Evolutionary conservation across 2,797 vertebrate species (phyloP), one percentile per base, ranked within the genome.

Genomic region (Gobionotothen gibberifrons): DNA sequence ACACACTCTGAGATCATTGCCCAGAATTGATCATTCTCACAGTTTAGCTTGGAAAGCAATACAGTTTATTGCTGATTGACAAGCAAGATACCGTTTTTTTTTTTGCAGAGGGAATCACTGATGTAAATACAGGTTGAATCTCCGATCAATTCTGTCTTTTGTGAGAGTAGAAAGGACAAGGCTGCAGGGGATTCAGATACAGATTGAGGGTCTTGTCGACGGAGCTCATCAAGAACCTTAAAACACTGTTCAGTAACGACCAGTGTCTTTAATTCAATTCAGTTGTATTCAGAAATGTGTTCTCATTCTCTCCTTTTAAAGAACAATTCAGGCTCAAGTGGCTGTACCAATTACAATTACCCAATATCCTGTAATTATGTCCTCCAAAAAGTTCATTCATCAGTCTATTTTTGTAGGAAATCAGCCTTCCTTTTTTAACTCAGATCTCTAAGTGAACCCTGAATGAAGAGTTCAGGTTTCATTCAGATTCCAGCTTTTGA

Each of bases 41-140:
- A 76, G 63, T 87, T 85, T 61, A 82, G 78, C 81, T 85, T 57
- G 68, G 61, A 82, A 69, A 74, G 79, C 78, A 87, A 66, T 75
- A 72, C 68, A 63, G 62, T 62, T 66, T 67, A 55, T 65, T 48
- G 58, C n/a, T 71, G 72, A 85, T 59, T 83, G 76, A 85, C 32
- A 75, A 26, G 74, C 17, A 2, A 47, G 26, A 81, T 60, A 39
- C 21, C 12, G 1, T 47, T 71, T 74, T 83, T 47, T 71, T 74
- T 83, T 60, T 74, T 60, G 47, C 42, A 67, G 46, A 59, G 52
- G 56, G 59, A 68, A 79, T 66, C 15, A 62, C 69, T 29, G 64
- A 79, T 66, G 76, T 46, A 76, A 75, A 71, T 67, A 63, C 40
- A 53, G 52, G 72, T 73, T 81, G 71, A 57, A 73, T 74, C 63